Conservation (phyloP, 2,113 vertebrate species). For the Cyphomyrus plagiostoma region DNA sequence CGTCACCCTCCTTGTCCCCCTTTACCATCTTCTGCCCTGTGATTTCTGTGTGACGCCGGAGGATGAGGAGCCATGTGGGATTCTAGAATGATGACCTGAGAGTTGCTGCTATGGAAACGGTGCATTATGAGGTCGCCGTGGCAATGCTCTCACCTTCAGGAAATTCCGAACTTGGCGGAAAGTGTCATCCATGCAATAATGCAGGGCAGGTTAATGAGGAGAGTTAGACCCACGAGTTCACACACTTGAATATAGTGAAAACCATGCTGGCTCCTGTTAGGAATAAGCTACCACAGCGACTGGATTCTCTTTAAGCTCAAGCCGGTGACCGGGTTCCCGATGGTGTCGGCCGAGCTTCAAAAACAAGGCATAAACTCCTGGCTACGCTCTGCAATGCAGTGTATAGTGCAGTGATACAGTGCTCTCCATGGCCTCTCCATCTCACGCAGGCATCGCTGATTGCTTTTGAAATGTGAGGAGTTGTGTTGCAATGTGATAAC, state of each 20-base stretch:
- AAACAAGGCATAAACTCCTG: not conserved
- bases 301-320: not conserved
- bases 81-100: not conserved
- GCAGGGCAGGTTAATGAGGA: not conserved
- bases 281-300: not conserved
- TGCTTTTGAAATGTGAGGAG: conserved; percentile 44
- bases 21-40: not conserved
- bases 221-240: not conserved
- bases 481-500: conserved; percentile 6
- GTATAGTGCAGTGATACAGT: not conserved
- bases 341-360: not conserved
- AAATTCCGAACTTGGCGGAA: not conserved
- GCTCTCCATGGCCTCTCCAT: not conserved
- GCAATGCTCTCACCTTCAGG: not conserved
- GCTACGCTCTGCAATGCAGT: not conserved
- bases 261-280: not conserved
- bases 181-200: not conserved
- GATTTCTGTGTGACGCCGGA: not conserved
- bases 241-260: not conserved
- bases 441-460: conserved; percentile 2
- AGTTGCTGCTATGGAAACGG: not conserved
- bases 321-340: not conserved
- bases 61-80: not conserved
- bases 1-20: not conserved
- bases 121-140: not conserved